Percentiles rank a stretch among this genome's conserved stretches.
These are phyloP conservation scores for Odontophorus gujanensis DNA, from an alignment of 2,113 vertebrate species.

Conservation along the genomic window DNA sequence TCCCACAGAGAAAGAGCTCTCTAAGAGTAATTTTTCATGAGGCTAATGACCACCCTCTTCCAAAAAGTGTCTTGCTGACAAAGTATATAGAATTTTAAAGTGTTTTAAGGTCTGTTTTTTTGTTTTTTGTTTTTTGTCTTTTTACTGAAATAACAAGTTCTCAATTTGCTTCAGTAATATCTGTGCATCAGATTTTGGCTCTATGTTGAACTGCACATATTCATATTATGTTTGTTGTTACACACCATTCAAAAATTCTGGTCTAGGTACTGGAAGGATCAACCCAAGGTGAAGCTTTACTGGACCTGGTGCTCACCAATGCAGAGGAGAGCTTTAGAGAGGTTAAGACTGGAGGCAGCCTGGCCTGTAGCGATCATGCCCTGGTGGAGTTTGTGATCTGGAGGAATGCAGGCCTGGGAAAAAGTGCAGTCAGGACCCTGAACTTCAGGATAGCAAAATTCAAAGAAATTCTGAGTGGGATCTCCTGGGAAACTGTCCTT, in stretches of 20 bases:
- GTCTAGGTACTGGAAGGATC: too few species aligned
- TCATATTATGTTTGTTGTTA: neutral
- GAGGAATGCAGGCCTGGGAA: too few species aligned
- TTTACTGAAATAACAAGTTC: neutral
- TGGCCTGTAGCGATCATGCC: too few species aligned
- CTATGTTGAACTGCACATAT: neutral
- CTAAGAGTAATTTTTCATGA: neutral
- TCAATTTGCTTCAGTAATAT: neutral
- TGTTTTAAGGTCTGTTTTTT: neutral
- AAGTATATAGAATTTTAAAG: neutral
- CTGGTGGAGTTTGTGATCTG: too few species aligned
- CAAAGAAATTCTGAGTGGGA: too few species aligned
- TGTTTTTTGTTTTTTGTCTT: neutral
- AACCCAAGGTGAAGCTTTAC: too few species aligned
- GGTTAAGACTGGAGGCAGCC: too few species aligned
- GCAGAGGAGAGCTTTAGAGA: too few species aligned
- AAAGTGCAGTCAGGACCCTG: too few species aligned
- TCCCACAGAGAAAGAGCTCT: neutral
- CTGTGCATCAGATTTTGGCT: neutral
- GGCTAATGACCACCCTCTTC: neutral
- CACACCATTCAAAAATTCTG: neutral
- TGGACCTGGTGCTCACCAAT: too few species aligned
- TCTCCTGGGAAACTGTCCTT: too few species aligned
- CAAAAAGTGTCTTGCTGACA: neutral
- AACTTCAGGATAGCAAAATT: too few species aligned